These are phyloP conservation scores for Lissonota sp. DNA, from an alignment of 2,888 invertebrate genomes.

Conservation along the genomic window DNA sequence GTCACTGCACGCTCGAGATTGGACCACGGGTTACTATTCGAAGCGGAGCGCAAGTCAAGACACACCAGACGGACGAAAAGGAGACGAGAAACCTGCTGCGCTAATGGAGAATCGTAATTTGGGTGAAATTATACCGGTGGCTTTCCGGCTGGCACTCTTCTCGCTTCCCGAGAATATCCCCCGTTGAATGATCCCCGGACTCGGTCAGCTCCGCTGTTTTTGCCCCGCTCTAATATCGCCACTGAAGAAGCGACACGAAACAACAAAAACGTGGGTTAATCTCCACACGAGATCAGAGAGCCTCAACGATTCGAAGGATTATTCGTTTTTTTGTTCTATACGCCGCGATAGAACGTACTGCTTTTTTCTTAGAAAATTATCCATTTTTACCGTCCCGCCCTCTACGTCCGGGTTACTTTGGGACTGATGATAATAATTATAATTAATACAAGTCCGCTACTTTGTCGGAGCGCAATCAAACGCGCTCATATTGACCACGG, in stretches of 20 bases:
- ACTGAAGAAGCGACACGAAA: conserved; percentile 35
- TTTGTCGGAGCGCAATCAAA: conserved; percentile 28
- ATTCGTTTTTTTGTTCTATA: not conserved
- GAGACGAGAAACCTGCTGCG: not conserved
- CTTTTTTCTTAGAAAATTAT: conserved; percentile 54
- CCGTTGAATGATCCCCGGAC: not conserved
- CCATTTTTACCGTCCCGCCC: conserved; percentile 41
- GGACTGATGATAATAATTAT: conserved; percentile 44
- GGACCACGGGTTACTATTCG: conserved; percentile 1
- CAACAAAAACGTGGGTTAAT: conserved; percentile 9
- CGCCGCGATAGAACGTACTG: not conserved
- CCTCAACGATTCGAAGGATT: not conserved
- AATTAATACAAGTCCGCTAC: conserved; percentile 41
- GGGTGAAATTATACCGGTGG: conserved; percentile 45
- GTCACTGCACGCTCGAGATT: conserved; percentile 12
- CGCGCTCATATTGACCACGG: conserved; percentile 18
- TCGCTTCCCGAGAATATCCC: conserved; percentile 39
- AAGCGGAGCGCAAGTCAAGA: not conserved
- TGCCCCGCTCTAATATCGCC: conserved; percentile 27
- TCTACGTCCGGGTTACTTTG: conserved; percentile 18
- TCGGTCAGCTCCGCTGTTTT: not conserved
- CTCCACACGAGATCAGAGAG: conserved; percentile 14
- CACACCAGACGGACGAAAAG: not conserved
- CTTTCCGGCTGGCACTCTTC: conserved; percentile 40
- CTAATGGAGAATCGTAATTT: conserved; percentile 57